Conservation (phyloP, 2,797 vertebrate genomes). For the Macroramphosus scolopax region DNA sequence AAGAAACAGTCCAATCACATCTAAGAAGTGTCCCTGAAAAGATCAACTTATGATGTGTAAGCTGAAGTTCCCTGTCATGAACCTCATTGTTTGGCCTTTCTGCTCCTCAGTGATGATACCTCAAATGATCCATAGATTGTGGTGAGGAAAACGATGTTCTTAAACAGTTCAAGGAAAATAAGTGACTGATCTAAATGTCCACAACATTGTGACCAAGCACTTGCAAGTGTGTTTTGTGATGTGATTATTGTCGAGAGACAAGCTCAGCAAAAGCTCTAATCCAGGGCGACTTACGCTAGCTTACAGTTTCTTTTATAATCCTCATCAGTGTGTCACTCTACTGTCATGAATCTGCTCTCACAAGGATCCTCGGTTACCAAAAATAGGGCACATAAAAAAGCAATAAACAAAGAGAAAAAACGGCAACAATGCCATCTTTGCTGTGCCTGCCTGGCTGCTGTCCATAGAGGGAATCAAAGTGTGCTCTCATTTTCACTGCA, state of each 20-base stretch:
- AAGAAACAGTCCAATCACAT: no score
- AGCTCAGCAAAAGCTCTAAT: slow-evolving; percentile 54
- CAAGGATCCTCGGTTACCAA: not conserved
- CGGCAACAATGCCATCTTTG: no score
- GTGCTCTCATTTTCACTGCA: slow-evolving; percentile 58
- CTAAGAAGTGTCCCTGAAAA: no score
- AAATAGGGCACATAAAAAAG: slow-evolving; percentile 1
- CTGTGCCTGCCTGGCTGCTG: slow-evolving; percentile 12
- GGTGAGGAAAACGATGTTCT: not conserved
- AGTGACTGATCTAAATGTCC: no score
- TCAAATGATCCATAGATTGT: no score
- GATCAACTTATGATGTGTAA: no score
- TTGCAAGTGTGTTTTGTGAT: slow-evolving; percentile 43
- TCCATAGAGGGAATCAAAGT: slow-evolving; percentile 31
- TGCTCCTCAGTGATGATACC: no score
- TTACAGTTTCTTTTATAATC: slow-evolving; percentile 29
- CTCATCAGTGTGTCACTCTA: slow-evolving; percentile 24
- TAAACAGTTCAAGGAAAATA: not conserved
- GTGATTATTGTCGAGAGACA: slow-evolving; percentile 54
- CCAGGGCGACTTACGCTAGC: slow-evolving; percentile 45
- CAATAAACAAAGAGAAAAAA: slow-evolving; percentile 5
- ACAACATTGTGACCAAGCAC: no score
- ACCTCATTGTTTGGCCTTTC: no score
- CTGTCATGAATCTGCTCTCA: slow-evolving; percentile 23
- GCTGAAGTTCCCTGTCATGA: no score